Conservation (phyloP, 2,888 invertebrate genomes). For the Eurytoma adleriae region DNA sequence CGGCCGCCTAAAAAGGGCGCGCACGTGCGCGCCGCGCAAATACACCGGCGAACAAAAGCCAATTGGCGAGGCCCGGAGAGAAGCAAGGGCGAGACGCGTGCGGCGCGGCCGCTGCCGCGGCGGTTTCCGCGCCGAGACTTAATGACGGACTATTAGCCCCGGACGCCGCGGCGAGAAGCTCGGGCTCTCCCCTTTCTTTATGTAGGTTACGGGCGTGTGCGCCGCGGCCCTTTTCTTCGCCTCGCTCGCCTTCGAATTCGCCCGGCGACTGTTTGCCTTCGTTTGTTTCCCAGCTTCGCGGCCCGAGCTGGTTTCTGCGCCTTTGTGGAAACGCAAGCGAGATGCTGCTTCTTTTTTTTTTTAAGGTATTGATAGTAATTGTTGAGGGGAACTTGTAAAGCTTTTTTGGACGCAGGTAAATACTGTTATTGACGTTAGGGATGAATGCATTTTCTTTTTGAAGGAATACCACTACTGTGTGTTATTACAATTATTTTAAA, state of each 20-base stretch:
- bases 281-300: not conserved
- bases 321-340: no score
- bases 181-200: conserved; percentile 16
- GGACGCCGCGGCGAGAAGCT: no score
- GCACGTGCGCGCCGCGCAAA: not conserved
- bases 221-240: not conserved
- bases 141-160: conserved; percentile 27
- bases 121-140: conserved; percentile 35
- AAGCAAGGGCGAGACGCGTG: not conserved
- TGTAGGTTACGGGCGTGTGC: conserved; percentile 15
- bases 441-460: no score
- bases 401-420: no score
- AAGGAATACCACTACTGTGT: no score
- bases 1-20: no score
- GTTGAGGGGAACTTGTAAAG: no score
- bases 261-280: not conserved
- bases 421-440: no score
- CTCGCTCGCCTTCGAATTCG: not conserved
- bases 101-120: not conserved
- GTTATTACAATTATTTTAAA: no score
- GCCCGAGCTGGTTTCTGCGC: no score
- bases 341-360: no score
- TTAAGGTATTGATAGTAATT: no score
- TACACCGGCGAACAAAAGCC: not conserved
- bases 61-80: not conserved